phyloP scores from a whole-genome alignment of 1,140 invertebrate species.

The Homarus americanus region DNA sequence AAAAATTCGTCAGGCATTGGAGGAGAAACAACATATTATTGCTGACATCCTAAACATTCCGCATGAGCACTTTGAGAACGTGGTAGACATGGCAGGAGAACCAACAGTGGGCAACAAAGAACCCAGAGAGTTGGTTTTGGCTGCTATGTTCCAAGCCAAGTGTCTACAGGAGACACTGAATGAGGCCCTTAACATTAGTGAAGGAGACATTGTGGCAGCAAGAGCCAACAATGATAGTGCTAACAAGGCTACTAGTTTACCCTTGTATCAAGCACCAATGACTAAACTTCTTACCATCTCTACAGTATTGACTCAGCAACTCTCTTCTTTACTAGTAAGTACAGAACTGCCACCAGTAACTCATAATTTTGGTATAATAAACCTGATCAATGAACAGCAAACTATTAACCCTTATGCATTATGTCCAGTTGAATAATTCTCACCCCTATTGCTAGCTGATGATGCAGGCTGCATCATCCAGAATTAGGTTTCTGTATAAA shows the following conservation, averaged over 20 bases:
- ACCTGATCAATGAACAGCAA: no score
- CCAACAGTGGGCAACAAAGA: constrained; percentile 80
- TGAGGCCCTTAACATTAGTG: constrained; percentile 74
- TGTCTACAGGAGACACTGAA: constrained; percentile 76
- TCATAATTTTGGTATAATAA: constrained; percentile 44
- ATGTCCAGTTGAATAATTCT: no score
- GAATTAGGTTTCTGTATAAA: no score
- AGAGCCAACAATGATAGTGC: constrained; percentile 63
- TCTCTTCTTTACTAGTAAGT: constrained; percentile 74
- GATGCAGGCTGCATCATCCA: no score
- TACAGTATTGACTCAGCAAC: constrained; percentile 64
- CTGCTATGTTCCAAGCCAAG: constrained; percentile 85
- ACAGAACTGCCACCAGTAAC: not conserved
- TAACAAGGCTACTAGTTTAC: constrained; percentile 35
- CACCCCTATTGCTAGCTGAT: no score
- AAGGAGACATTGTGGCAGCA: constrained; percentile 76
- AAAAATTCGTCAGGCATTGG: constrained; percentile 84
- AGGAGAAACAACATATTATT: constrained; percentile 86
- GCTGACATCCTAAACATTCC: constrained; percentile 88
- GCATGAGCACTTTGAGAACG: constrained; percentile 84
- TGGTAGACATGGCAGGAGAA: constrained; percentile 83
- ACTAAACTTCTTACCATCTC: constrained; percentile 70
- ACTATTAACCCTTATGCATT: no score
- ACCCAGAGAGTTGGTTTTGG: constrained; percentile 84
- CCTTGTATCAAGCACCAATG: constrained; percentile 71